Evolutionary conservation across 1,140 invertebrate genomes (phyloP).

Genomic region (Leptopilina clavipes): DNA sequence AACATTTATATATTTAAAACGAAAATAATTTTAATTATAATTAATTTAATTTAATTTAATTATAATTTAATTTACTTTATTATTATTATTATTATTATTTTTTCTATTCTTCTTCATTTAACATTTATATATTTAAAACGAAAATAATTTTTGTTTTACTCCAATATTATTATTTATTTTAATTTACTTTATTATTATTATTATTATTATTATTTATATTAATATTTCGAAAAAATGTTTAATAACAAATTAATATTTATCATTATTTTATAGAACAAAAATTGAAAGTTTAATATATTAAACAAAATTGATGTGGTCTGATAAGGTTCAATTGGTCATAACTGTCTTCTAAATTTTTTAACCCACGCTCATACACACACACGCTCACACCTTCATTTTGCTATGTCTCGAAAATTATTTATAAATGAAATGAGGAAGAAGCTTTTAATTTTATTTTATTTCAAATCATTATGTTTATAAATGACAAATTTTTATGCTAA

Average conservation of each 20-base stretch:
- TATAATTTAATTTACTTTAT: too few relatives aligned
- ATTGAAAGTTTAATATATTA: not conserved
- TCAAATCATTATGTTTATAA: slow-evolving; percentile 40
- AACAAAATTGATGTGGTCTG: slow-evolving; percentile 26
- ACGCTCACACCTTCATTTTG: not conserved
- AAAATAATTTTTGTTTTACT: not conserved
- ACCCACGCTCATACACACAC: slow-evolving; percentile 25
- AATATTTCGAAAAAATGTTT: not conserved
- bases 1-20: not conserved
- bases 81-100: not conserved
- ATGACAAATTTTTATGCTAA: slow-evolving; percentile 34
- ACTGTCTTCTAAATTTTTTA: slow-evolving; percentile 41
- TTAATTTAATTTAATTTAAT: too few relatives aligned
- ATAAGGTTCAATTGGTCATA: slow-evolving; percentile 46
- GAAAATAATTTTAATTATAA: not conserved
- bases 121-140: not conserved
- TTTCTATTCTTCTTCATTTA: too few relatives aligned
- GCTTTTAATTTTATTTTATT: slow-evolving; percentile 9
- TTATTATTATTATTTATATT: not conserved
- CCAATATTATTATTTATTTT: too few relatives aligned
- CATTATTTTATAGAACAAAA: not conserved
- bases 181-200: not conserved
- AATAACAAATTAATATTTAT: not conserved
- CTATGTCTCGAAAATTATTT: not conserved
- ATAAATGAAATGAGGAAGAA: slow-evolving; percentile 10